These are phyloP conservation scores for Passer montanus DNA, from an alignment of 2,113 vertebrate species.

Conservation along the genomic window DNA sequence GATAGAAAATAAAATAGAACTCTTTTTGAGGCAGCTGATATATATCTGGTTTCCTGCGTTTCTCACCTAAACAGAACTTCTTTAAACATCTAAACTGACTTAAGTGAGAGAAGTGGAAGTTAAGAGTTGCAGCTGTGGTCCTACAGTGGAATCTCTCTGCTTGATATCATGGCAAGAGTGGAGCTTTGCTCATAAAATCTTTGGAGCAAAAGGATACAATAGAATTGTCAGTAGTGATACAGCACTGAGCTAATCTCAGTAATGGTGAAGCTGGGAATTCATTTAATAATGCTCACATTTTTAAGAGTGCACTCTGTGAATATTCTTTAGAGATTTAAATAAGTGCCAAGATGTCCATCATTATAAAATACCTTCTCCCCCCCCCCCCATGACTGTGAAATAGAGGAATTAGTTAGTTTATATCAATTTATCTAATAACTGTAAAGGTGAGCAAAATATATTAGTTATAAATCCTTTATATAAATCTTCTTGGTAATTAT, in stretches of 20 bases:
- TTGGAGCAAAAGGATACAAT: neutral
- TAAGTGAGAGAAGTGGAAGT: neutral
- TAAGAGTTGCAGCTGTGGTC: neutral
- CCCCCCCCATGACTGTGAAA: neutral
- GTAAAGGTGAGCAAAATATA: neutral
- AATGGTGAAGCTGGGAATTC: neutral
- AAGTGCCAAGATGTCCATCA: neutral
- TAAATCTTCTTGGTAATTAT: neutral
- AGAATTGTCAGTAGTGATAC: neutral
- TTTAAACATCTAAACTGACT: neutral
- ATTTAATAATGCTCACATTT: neutral
- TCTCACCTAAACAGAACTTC: neutral
- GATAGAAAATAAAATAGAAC: slow-evolving; percentile 29
- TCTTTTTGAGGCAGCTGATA: neutral
- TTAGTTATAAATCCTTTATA: neutral
- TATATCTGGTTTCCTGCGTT: slow-evolving; percentile 19
- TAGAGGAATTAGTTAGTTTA: neutral
- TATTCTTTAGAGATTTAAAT: slow-evolving; percentile 21
- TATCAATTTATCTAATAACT: neutral
- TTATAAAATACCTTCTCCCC: neutral
- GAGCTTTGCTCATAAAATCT: neutral
- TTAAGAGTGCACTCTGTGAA: neutral
- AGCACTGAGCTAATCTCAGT: neutral
- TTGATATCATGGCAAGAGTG: neutral
- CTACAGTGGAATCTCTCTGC: neutral